These are phyloP conservation scores for Trichogramma evanescens DNA, from an alignment of 2,888 invertebrate species.

Conservation along the genomic window DNA sequence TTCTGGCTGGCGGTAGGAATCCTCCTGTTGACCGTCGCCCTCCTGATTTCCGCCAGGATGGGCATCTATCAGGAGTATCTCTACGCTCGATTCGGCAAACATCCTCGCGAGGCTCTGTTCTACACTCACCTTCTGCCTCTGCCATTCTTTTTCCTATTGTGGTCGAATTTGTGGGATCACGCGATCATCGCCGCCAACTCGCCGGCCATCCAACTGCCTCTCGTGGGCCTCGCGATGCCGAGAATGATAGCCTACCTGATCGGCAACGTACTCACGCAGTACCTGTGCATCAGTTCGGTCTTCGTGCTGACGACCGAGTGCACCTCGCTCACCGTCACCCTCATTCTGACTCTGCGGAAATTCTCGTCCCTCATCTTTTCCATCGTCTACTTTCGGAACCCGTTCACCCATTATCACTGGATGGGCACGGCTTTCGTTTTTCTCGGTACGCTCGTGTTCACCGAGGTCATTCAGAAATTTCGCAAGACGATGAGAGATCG, in stretches of 20 bases:
- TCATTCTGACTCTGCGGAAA: constrained; percentile 92
- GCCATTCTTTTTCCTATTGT: constrained; percentile 78
- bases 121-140: constrained; percentile 86
- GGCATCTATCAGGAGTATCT: constrained; percentile 89
- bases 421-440: constrained; percentile 85
- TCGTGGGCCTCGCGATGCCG: constrained; percentile 61
- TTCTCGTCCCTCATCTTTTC: constrained; percentile 91
- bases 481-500: constrained; percentile 8
- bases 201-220: constrained; percentile 52
- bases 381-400: constrained; percentile 87
- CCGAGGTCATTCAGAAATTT: constrained; percentile 62
- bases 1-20: constrained; percentile 68
- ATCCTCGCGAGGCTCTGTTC: constrained; percentile 80
- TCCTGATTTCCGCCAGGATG: constrained; percentile 90
- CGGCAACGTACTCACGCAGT: constrained; percentile 81
- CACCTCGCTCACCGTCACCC: constrained; percentile 85
- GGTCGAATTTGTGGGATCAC: constrained; percentile 70
- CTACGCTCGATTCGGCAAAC: constrained; percentile 78
- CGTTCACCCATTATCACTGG: constrained; percentile 88
- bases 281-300: constrained; percentile 88
- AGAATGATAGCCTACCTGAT: constrained; percentile 68
- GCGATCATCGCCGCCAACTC: constrained; percentile 63
- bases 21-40: constrained; percentile 71
- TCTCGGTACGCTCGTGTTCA: constrained; percentile 85
- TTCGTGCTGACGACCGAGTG: constrained; percentile 91